phyloP scores from a whole-genome alignment of 2,113 vertebrate genomes.

The Suricata suricatta region DNA sequence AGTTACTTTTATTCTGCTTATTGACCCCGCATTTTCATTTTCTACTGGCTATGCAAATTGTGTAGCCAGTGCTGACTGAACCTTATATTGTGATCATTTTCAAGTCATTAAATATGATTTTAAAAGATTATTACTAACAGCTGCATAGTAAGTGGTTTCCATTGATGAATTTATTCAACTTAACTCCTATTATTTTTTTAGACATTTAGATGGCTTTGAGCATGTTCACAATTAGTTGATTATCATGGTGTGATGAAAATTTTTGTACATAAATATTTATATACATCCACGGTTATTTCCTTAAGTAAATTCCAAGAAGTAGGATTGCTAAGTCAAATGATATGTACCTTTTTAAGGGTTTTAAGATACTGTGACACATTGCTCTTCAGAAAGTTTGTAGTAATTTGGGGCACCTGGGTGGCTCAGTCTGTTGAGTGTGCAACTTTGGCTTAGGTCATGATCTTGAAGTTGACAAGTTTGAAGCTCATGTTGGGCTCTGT shows the following conservation, averaged over 20 bases:
- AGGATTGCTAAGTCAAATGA: not conserved
- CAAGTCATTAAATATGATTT: conserved; percentile 44
- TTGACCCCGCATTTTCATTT: not conserved
- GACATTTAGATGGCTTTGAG: not conserved
- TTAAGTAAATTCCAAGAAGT: not conserved
- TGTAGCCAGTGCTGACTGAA: not conserved
- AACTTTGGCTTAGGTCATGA: too few relatives aligned
- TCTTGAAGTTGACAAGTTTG: too few relatives aligned
- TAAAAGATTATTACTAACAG: conserved; percentile 31
- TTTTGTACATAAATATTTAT: not conserved
- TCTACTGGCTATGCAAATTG: not conserved
- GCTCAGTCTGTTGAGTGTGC: too few relatives aligned
- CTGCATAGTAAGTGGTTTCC: not conserved
- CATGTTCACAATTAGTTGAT: conserved; percentile 25
- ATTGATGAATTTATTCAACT: conserved; percentile 1
- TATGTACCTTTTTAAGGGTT: not conserved
- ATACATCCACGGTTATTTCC: not conserved
- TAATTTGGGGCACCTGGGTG: not conserved
- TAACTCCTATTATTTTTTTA: conserved; percentile 1
- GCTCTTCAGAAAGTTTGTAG: not conserved
- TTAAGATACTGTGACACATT: not conserved
- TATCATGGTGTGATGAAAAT: conserved; percentile 10
- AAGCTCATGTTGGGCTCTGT: too few relatives aligned
- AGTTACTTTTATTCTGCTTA: not conserved
- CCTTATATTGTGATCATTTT: not conserved